Conservation (phyloP, 2,113 vertebrate species). For the Melanocharis versteri region DNA sequence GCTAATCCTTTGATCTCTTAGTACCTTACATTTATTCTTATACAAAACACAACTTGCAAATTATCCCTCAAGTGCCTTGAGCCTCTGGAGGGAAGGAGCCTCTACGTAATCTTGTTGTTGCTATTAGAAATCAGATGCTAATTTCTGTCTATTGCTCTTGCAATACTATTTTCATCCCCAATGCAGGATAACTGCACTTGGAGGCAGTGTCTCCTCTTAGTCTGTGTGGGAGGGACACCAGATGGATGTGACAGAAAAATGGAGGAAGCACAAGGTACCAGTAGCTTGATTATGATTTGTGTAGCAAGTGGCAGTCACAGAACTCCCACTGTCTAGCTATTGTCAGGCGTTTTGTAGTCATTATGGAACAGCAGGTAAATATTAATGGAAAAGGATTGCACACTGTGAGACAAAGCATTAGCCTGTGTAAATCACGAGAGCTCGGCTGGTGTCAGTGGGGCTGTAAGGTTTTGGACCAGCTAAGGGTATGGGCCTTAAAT, state of each 20-base stretch:
- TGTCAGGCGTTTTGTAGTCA: slow-evolving; percentile 16
- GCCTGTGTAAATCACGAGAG: background rate
- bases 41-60: background rate
- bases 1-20: background rate
- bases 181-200: background rate
- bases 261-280: background rate
- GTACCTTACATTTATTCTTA: background rate
- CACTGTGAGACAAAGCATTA: slow-evolving; percentile 1
- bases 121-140: background rate
- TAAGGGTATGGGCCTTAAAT: background rate
- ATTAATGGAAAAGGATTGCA: slow-evolving; percentile 27
- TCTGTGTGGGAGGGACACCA: slow-evolving; percentile 32
- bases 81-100: background rate
- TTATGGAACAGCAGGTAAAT: slow-evolving; percentile 58
- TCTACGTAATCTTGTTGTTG: background rate
- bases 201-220: background rate
- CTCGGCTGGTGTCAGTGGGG: background rate
- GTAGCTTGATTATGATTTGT: background rate
- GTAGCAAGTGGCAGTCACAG: slow-evolving; percentile 19
- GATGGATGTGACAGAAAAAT: slow-evolving; percentile 32
- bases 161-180: background rate
- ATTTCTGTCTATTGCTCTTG: background rate
- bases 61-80: background rate
- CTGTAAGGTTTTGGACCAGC: background rate
- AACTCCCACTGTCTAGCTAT: slow-evolving; percentile 55